These are phyloP conservation scores for Zaprionus lineosus DNA, from an alignment of 2,888 invertebrate species.

Conservation along the genomic window DNA sequence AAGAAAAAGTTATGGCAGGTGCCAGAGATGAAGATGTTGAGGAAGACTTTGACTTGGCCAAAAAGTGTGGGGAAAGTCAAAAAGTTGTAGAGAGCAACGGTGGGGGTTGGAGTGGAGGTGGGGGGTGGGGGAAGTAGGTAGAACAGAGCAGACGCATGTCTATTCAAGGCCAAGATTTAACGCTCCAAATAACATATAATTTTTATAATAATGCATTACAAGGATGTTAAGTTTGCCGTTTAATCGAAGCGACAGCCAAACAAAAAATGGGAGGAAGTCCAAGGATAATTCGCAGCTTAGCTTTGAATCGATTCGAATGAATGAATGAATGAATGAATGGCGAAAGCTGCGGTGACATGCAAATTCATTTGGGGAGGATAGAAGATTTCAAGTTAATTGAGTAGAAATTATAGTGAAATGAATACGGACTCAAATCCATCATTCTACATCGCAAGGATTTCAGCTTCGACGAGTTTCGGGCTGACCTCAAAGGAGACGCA, in stretches of 20 bases:
- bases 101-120: no score
- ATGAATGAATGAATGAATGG: not conserved
- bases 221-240: constrained; percentile 55
- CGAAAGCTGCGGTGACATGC: no score
- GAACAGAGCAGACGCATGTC: no score
- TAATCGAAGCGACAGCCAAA: constrained; percentile 47
- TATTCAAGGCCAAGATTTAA: constrained; percentile 38
- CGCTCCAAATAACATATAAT: constrained; percentile 66
- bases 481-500: no score
- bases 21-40: not conserved
- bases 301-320: not conserved
- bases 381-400: no score
- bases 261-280: constrained; percentile 12
- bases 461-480: no score
- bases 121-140: no score
- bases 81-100: no score
- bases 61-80: constrained; percentile 37
- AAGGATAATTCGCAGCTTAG: constrained; percentile 9
- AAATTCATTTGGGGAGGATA: no score
- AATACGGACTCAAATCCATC: no score
- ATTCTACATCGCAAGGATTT: no score
- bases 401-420: no score
- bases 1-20: constrained; percentile 64
- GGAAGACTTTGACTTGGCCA: constrained; percentile 9
- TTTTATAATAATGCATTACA: constrained; percentile 70